Base-by-base conservation (phyloP, 2,797 vertebrate genomes). In the Myotis planiceps region DNA sequence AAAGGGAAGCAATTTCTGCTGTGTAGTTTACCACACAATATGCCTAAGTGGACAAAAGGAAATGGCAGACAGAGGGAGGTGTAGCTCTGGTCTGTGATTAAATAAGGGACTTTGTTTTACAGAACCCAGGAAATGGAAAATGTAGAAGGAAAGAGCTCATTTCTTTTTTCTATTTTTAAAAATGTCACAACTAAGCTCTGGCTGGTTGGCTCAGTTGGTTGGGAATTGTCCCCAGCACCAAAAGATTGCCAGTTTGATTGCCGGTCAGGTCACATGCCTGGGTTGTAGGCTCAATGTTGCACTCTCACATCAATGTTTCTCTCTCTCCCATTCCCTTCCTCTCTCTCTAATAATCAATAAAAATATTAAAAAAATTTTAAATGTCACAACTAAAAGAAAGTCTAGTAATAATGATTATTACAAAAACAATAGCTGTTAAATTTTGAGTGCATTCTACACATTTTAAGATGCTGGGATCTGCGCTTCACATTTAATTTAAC, bases 111-210 rank as follows among this genome's bases (percentile, higher is more conserved):
- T 85, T 85, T 42, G 49, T 51, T 75, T 65, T 87, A 83, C 88
- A 95, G 42, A 79, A 79, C 1, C 19, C 14, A 39, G 34, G 51
- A 93, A 71, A 92, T 29, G 9, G 69, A 71, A 89, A 90, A 96
- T 29, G 10, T 71, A 29, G 29, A 80, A 95, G 19, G 29, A 58
- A 90, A 81, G 13, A 51, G 13, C 27, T 81, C 3, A 27, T 63
- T 58, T 53, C 47, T 45, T 80, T 49, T 37, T 34, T 65, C 19
- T 66, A 5, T 74, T 71, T 72, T 60, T 27, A n/a, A 74, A 85
- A 58, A 9, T 51, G 37, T 74, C 80, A 47, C 49, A 60, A 90
- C 15, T 53, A 68, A 68, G 16, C n/a, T 8, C n/a, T 34, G 8
- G 63, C n/a, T 19, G n/a, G 16, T 34, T 19, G 63, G 63, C 16